Conservation (phyloP, 2,888 invertebrate species). For the Holacanthella duospinosa region DNA sequence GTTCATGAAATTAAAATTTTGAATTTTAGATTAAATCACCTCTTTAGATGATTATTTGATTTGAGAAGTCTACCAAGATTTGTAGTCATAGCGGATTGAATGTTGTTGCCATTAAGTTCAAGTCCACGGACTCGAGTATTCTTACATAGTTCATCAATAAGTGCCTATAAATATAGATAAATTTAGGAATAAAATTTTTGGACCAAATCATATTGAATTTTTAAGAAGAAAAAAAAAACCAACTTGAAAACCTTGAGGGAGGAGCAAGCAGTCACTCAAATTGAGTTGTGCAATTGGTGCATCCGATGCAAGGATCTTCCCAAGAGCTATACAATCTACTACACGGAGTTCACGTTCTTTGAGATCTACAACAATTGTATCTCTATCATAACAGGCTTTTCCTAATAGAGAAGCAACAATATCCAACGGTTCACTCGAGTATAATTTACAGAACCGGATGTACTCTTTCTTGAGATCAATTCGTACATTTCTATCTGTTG, state of each 20-base stretch:
- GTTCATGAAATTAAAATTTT: too few species aligned
- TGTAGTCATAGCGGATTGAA: constrained; percentile 39
- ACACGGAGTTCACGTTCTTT: constrained; percentile 36
- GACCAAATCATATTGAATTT: not conserved
- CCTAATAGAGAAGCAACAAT: constrained; percentile 29
- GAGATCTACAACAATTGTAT: constrained; percentile 27
- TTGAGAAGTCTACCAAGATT: constrained; percentile 41
- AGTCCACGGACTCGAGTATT: constrained; percentile 40
- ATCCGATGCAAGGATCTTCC: constrained; percentile 41
- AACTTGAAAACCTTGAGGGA: constrained; percentile 40
- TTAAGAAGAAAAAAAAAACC: not conserved
- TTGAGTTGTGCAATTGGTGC: constrained; percentile 40
- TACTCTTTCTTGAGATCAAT: constrained; percentile 36
- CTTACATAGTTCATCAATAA: constrained; percentile 41
- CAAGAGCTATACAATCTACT: constrained; percentile 39
- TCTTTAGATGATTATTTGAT: constrained; percentile 40
- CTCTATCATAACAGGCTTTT: constrained; percentile 22
- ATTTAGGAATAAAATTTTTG: not conserved
- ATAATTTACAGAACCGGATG: constrained; percentile 33
- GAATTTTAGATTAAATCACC: constrained; percentile 22
- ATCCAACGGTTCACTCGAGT: constrained; percentile 35
- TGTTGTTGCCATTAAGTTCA: constrained; percentile 43
- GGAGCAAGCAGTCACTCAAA: constrained; percentile 42
- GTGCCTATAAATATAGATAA: constrained; percentile 22
- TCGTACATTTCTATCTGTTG: not conserved